These are phyloP conservation scores for Austrolebias charrua DNA, from an alignment of 2,797 vertebrate species.

Conservation along the genomic window DNA sequence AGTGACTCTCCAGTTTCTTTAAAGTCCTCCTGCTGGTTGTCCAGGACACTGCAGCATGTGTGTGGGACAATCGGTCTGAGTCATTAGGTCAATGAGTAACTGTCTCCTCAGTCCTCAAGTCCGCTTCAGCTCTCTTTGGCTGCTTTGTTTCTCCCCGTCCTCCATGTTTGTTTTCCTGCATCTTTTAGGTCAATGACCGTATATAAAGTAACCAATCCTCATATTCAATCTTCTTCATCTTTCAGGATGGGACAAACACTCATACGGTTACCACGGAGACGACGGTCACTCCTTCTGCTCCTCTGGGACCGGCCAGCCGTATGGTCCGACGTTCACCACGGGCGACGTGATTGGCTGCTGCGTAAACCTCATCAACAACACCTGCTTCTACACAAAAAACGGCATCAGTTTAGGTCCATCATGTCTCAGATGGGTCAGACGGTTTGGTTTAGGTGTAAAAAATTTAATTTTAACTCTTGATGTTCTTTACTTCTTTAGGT, in stretches of 20 bases:
- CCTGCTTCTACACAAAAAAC: constrained; percentile 99
- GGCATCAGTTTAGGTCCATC: constrained; percentile 92
- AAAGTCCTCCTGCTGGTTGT: constrained; percentile 57
- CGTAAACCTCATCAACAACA: constrained; percentile 99
- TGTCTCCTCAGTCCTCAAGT: constrained; percentile 16
- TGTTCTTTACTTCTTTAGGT: constrained; percentile 74
- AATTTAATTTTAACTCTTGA: not conserved
- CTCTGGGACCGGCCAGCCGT: constrained; percentile 97
- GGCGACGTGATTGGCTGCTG: constrained; percentile 99
- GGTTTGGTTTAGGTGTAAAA: not conserved
- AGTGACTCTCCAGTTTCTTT: constrained; percentile 69
- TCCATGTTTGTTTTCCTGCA: not conserved
- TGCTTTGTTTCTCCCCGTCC: no score
- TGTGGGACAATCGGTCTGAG: constrained; percentile 22
- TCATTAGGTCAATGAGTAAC: constrained; percentile 47
- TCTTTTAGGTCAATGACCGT: constrained; percentile 26
- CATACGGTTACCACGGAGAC: constrained; percentile 98
- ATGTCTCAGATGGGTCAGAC: not conserved
- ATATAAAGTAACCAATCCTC: constrained; percentile 34
- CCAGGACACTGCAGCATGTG: constrained; percentile 22
- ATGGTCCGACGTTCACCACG: constrained; percentile 97
- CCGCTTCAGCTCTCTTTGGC: constrained; percentile 8
- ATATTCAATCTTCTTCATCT: constrained; percentile 36
- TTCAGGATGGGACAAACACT: constrained; percentile 99
- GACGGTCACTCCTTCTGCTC: constrained; percentile 99